phyloP scores from a whole-genome alignment of 2,797 vertebrate genomes.

The Epinephelus coioides region DNA sequence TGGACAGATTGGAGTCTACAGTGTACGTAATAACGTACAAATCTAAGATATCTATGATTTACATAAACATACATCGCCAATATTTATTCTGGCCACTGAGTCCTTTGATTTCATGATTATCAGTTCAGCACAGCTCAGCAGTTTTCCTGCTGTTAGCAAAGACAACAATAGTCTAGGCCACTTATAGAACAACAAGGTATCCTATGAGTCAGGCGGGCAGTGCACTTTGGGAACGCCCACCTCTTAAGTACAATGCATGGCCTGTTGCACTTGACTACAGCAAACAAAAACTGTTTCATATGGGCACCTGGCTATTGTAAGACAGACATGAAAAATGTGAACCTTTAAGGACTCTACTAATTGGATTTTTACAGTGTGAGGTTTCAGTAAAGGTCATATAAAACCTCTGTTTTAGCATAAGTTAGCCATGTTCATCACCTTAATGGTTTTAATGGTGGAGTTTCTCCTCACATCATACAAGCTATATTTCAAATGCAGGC shows the following conservation, averaged over 20 bases:
- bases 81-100: too few relatives aligned
- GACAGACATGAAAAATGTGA: not conserved
- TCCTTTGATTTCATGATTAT: not conserved
- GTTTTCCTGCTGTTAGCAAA: not conserved
- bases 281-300: not conserved
- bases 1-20: too few relatives aligned
- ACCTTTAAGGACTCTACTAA: not conserved
- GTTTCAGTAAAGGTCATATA: not conserved
- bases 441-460: not conserved
- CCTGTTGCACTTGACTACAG: not conserved
- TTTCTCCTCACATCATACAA: conserved; percentile 20
- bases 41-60: too few relatives aligned
- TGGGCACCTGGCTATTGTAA: not conserved
- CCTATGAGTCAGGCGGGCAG: not conserved
- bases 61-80: too few relatives aligned
- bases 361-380: not conserved
- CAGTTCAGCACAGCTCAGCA: not conserved
- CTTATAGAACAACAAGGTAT: not conserved
- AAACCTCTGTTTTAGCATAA: not conserved
- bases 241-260: not conserved
- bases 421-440: not conserved
- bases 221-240: not conserved
- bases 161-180: not conserved
- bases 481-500: conserved; percentile 26
- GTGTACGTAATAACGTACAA: too few relatives aligned